Evolutionary conservation across 1,140 invertebrate genomes (phyloP), one percentile per base, ranked within the genome.

Genomic region (Brachionus paranguensis): DNA sequence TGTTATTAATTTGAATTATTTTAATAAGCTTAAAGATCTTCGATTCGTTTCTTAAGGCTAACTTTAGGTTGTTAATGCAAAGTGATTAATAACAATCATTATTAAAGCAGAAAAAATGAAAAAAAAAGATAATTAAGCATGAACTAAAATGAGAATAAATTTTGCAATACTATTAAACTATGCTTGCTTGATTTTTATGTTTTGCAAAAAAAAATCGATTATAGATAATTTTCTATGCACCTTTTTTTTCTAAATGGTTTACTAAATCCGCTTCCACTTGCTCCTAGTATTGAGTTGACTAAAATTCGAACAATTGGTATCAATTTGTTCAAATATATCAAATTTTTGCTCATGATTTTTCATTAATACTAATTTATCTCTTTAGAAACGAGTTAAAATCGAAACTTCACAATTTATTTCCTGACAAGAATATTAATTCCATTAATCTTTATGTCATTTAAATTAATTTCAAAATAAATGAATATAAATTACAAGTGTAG

Each of bases 81-180:
- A 72, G 41, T 72, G 37, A 72, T 72, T 72, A 72, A 72, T 72
- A 72, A 14, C 68, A 72, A 72, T 72, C 33, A 72, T 43, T 72
- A 72, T 17, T 72, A 72, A 72, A 45, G 33, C 68, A 72, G 33
- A 72, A 72, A 72, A 33, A 68, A 37, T 37, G 33, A 33, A 68
- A 68, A 68, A 68, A 68, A 33, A 68, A 72, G 68, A 72, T 72
- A 72, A 72, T 72, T 72, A 72, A 72, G 68, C 68, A 72, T 72
- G 33, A 72, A 43, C 14, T 47, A 37, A 43, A 72, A 45, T 17
- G 17, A 17, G n/a, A 43, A 37, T 43, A 72, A 17, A 43, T 41
- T 43, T 43, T 43, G 37, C 33, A 72, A 72, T 72, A 20, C n/a
- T n/a, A 72, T 72, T 17, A 72, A 7, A 24, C 12, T 24, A 72